Evolutionary conservation across 1,140 invertebrate genomes (phyloP), one percentile per base, ranked within the genome.

Genomic region (Anthonomus grandis): DNA sequence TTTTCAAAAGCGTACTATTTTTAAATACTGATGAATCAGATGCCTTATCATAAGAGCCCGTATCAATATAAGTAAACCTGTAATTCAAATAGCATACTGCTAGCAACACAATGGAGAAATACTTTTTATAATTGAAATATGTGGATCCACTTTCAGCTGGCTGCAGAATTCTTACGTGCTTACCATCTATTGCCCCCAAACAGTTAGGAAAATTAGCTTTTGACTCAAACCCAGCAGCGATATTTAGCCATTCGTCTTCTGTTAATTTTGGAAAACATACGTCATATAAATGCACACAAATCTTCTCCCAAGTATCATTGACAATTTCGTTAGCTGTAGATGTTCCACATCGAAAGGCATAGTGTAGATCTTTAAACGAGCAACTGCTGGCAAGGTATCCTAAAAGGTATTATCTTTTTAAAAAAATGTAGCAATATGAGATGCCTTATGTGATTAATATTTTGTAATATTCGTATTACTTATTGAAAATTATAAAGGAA

Each of bases 181-280:
- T n/a, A n/a, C n/a, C n/a, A n/a, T n/a, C n/a, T n/a, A n/a, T n/a
- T n/a, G n/a, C n/a, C n/a, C n/a, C n/a, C n/a, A n/a, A n/a, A n/a
- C n/a, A n/a, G n/a, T n/a, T n/a, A n/a, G 71, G 70, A 25, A 73
- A 67, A 65, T 72, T 66, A 44, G 68, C 67, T 41, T 57, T 55
- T 27, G 59, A 49, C 9, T 57, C 22, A 53, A 68, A 72, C 31
- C 63, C 61, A 34, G 65, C 57, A 15, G 64, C 45, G 48, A 70
- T 65, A 46, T 53, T 31, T 49, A 31, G 27, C 27, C 27, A 31
- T 31, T 31, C 27, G 6, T 31, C 27, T 31, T 31, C 27, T 31
- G 27, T 31, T 31, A 31, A 31, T 31, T 31, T 6, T 31, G 27
- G 27, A 31, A 31, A 31, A 15, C 37, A 38, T 38, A 38, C 10